Base-by-base conservation (phyloP, 2,113 vertebrate species). In the Albula glossodonta region DNA sequence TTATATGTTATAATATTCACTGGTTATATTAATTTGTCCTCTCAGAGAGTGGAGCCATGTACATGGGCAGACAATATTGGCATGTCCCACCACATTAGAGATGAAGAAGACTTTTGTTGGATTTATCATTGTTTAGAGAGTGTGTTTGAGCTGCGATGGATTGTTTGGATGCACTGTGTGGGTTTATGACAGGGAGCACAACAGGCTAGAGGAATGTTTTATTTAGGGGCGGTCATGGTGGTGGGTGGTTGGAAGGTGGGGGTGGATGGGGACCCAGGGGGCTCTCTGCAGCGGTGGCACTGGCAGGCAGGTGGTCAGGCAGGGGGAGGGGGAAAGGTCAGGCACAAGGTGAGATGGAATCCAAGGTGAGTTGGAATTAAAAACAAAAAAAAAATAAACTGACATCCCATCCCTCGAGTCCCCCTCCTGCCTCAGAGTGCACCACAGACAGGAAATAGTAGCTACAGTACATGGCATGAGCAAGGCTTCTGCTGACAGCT, bases 291-390 rank as follows among this genome's bases (percentile, higher is more conserved):
- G 53, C 7, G 2, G 31, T 12, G 53, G 82, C 6, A 56, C 53
- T 56, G 53, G 86, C 81, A 77, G 87, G 79, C 81, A 85, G 89
- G 91, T 87, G 89, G 88, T 83, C 86, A 79, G 48, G 3, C 86
- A 81, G 85, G 87, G 84, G 78, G 84, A 87, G 86, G 88, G 83
- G 78, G 83, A 88, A 89, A 93, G 94, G 92, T 94, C 91, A 93
- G 2, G 66, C 77, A 88, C 89, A 90, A 92, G 93, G 92, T 91
- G 90, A 95, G 86, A 74, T 86, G 86, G 88, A 92, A 90, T 85
- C 19, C 88, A 84, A 92, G 93, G 92, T 91, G 90, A 95, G 86
- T 74, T 86, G 86, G 88, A 92, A 90, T 86, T 74, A 80, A 48
- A 51, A 78, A 88, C 85, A 82, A 82, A 78, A 41, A 82, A 78